Conservation (phyloP, 1,140 invertebrate species). For the Anastrepha ludens region DNA sequence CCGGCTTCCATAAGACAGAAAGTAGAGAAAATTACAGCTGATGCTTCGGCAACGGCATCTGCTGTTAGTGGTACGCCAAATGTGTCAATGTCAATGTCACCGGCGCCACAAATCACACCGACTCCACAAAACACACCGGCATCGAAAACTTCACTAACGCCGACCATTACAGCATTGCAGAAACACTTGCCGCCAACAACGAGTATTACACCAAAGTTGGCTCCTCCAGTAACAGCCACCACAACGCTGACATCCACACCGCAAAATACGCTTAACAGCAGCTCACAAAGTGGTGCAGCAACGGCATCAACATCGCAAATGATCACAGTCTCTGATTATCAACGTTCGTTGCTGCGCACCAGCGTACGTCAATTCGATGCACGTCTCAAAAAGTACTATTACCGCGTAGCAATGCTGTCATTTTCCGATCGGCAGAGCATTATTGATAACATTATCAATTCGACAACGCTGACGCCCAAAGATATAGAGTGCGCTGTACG, state of each 20-base stretch:
- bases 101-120: background rate
- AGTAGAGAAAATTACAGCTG: slow-evolving; percentile 50
- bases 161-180: slow-evolving; percentile 54
- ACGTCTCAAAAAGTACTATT: slow-evolving; percentile 50
- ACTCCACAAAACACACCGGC: background rate
- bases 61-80: background rate
- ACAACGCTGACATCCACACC: background rate
- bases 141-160: background rate
- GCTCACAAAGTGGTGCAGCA: background rate
- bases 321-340: slow-evolving; percentile 19
- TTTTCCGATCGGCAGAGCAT: slow-evolving; percentile 53
- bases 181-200: slow-evolving; percentile 58
- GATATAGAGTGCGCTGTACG: slow-evolving; percentile 53
- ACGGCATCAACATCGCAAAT: background rate
- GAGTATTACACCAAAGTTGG: slow-evolving; percentile 54
- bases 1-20: slow-evolving; percentile 56
- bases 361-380: slow-evolving; percentile 56
- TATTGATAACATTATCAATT: slow-evolving; percentile 48
- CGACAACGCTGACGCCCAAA: slow-evolving; percentile 35
- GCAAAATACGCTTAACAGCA: background rate
- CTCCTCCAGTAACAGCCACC: slow-evolving; percentile 22
- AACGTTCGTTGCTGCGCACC: slow-evolving; percentile 32
- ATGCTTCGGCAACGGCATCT: background rate
- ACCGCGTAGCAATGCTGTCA: slow-evolving; percentile 26
- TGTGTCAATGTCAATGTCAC: background rate